Evolutionary conservation across 2,113 vertebrate species (phyloP), one percentile per base, ranked within the genome.

Genomic region (Eurypyga helias): DNA sequence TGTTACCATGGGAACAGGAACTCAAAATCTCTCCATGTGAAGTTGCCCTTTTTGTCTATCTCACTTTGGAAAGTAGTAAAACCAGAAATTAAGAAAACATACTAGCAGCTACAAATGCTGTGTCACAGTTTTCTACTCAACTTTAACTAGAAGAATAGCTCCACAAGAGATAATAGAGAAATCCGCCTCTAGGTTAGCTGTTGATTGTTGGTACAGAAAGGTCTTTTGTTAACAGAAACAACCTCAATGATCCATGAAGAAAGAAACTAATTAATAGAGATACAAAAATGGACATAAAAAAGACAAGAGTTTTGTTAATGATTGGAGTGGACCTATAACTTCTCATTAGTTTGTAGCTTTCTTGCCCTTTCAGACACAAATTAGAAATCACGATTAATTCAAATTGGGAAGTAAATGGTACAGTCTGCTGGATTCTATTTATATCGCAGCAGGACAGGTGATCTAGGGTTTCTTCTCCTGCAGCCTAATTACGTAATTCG

Each of bases 1-100:
- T 60, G 85, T 97, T 98, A 93, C 98, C 83, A 94, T 91, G 86
- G 85, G 90, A 97, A 97, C 92, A 3, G 43, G 64, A 97, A 91
- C 61, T 64, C 66, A 92, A 94, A 96, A 89, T 87, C 52, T 64
- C 45, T 96, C 65, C 36, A 9, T 52, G 55, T 87, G 85, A 97
- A 82, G 60, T 93, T 96, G 34, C 48, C 51, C 23, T 60, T 86
- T 89, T 97, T 97, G 64, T 49, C 19, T 82, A 5, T 25, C 28
- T 75, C 29, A 8, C 38, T 72, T 66, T 64, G 90, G 75, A 87
- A 97, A 58, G 28, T 80, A 72, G 36, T 78, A 38, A 95, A 94
- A 90, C 29, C 54, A 65, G 7, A 71, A 48, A 54, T 72, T 24
- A 92, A 76, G 65, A 62, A 65, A 51, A 62, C 25, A 46, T 33